Evolutionary conservation across 2,113 vertebrate species (phyloP).

Genomic region (Colistium nudipinnis): DNA sequence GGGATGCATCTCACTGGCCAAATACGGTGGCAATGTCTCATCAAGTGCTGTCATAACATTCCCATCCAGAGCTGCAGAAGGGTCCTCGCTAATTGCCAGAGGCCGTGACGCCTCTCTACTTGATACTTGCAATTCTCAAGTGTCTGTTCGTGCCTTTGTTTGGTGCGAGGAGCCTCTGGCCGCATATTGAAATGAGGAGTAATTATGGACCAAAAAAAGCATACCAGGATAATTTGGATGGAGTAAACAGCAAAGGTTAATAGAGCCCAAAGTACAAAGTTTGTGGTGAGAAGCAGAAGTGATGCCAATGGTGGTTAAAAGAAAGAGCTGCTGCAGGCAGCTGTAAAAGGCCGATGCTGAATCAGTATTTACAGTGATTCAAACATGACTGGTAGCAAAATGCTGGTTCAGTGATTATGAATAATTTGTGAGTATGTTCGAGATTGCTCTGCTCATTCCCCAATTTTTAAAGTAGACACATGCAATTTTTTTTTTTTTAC

Average conservation of each 20-base stretch:
- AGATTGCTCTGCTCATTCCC: neutral
- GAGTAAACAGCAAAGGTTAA: conserved; percentile 55
- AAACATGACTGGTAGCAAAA: conserved; percentile 39
- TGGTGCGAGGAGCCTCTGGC: conserved; percentile 28
- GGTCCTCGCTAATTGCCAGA: conserved; percentile 43
- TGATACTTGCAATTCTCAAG: conserved; percentile 27
- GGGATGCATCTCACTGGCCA: conserved; percentile 50
- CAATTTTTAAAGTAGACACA: neutral
- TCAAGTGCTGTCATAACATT: conserved; percentile 64
- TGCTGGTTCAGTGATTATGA: conserved; percentile 33
- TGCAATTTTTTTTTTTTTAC: conserved; percentile 11
- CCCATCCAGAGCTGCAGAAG: conserved; percentile 40
- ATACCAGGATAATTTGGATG: conserved; percentile 35
- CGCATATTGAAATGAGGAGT: conserved; percentile 42
- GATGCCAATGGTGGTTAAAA: conserved; percentile 18
- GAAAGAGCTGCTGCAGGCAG: conserved; percentile 14
- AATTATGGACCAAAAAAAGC: conserved; percentile 42
- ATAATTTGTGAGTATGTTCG: conserved; percentile 30
- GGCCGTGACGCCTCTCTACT: conserved; percentile 41
- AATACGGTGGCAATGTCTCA: conserved; percentile 49
- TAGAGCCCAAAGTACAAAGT: conserved; percentile 31
- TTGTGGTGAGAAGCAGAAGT: conserved; percentile 4
- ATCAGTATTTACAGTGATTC: conserved; percentile 29
- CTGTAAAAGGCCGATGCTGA: conserved; percentile 17
- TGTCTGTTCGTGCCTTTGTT: conserved; percentile 20